Percentiles rank a stretch among this genome's conserved stretches.
phyloP scores from a whole-genome alignment of 2,113 vertebrate genomes.

The Phoxinus phoxinus region DNA sequence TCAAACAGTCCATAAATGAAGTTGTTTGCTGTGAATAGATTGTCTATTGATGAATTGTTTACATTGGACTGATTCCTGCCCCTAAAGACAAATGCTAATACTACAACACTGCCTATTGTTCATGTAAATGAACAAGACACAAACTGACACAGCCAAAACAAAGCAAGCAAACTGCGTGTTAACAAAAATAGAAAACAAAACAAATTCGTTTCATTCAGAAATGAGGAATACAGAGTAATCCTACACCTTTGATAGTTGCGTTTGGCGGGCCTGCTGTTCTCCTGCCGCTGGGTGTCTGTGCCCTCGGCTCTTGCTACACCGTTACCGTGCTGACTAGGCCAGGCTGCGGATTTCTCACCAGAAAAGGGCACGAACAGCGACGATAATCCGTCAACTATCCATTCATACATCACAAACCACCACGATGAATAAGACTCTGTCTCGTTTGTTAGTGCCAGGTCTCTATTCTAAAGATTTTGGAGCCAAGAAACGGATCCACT shows the following conservation, averaged over 20 bases:
- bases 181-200: background rate
- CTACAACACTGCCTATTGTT: background rate
- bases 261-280: conserved; percentile 72
- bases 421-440: conserved; percentile 65
- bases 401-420: conserved; percentile 83
- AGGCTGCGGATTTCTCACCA: conserved; percentile 63
- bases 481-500: background rate
- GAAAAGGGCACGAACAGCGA: conserved; percentile 78
- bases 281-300: conserved; percentile 56
- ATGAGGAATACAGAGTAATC: background rate
- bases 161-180: background rate
- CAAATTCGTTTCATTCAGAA: background rate
- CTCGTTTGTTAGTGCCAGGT: conserved; percentile 70
- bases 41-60: background rate
- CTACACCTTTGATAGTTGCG: conserved; percentile 78
- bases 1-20: background rate
- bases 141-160: background rate
- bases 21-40: background rate
- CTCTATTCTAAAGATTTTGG: conserved; percentile 54
- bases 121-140: background rate
- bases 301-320: conserved; percentile 52
- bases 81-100: background rate
- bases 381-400: conserved; percentile 81
- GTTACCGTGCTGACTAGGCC: conserved; percentile 61
- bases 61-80: background rate